Percentiles rank a stretch among this genome's conserved stretches.
These are phyloP conservation scores for Thalassoma bifasciatum DNA, from an alignment of 2,113 vertebrate genomes.

Conservation along the genomic window DNA sequence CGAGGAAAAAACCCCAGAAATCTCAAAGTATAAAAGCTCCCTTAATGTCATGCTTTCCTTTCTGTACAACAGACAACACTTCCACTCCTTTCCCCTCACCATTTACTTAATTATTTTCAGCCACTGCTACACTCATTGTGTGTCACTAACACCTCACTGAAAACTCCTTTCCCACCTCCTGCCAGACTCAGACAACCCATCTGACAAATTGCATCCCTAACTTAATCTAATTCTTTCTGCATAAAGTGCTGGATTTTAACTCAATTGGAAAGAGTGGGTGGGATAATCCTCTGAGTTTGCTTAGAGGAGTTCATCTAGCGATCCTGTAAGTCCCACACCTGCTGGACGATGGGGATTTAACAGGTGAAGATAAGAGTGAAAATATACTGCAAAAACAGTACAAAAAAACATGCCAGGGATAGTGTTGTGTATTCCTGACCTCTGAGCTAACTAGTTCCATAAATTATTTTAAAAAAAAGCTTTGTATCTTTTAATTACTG, in stretches of 20 bases:
- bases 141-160: conserved; percentile 16
- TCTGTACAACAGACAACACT: background rate
- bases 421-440: background rate
- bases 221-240: conserved; percentile 51
- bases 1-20: too few relatives aligned
- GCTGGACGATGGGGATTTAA: conserved; percentile 19
- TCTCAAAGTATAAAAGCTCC: too few relatives aligned
- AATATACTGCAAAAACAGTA: background rate
- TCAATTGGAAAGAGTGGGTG: conserved; percentile 69
- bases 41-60: background rate
- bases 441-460: background rate
- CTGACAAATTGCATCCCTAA: conserved; percentile 53
- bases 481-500: too few relatives aligned
- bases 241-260: conserved; percentile 53
- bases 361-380: background rate
- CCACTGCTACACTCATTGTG: background rate
- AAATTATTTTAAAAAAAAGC: background rate
- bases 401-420: background rate
- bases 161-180: conserved; percentile 13
- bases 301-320: conserved; percentile 62
- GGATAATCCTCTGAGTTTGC: conserved; percentile 63
- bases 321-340: conserved; percentile 71
- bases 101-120: conserved; percentile 8
- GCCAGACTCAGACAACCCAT: conserved; percentile 22
- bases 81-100: conserved; percentile 28